Base-by-base conservation (phyloP, 1,140 invertebrate species). In the Atopsyche davidsoni region DNA sequence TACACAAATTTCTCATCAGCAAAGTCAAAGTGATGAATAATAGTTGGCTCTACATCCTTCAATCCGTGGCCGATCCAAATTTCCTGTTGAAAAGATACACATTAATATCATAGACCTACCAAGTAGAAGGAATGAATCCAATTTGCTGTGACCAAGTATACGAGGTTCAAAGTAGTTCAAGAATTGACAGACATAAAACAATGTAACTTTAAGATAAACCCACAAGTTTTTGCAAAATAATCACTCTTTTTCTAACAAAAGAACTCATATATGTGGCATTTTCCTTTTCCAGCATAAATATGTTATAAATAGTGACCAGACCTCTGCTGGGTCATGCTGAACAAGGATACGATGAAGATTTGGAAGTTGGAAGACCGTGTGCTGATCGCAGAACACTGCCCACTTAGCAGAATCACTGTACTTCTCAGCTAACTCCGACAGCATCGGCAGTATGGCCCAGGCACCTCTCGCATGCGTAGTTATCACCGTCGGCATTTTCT, bases 11-110 rank as follows among this genome's bases (percentile, higher is more conserved):
- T 75, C 47, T 75, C 76, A 18, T 85, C 75, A 50, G 73, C 68
- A 64, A 79, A 79, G 1, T 79, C 80, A 77, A 89, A 95, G 66
- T 95, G 92, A 70, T 94, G 91, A 52, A 92, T 90, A 38, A 95
- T 93, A 2, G 86, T 89, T 0, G 89, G 79, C 63, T 88, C 80
- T 41, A 72, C 64, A 64, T 95, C 90, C 53, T 79, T 73, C 3
- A 93, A 65, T 11, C 80, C 81, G 64, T 87, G 79, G 14, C 90
- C 89, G 46, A 92, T 62, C 70, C 69, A 74, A 13, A 51, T 48
- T 22, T 58, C 45, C 56, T 58, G 32, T 41, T 40, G 24, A 46
- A 7, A 28, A 52, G 18, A 23, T 31, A 35, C 35, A 36, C 4
- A 14, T 40, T 40, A 21, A n/a, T 28, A n/a, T 28, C 25, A n/a